Base-by-base conservation (phyloP, 2,888 invertebrate species). In the Toxonevra muliebris region DNA sequence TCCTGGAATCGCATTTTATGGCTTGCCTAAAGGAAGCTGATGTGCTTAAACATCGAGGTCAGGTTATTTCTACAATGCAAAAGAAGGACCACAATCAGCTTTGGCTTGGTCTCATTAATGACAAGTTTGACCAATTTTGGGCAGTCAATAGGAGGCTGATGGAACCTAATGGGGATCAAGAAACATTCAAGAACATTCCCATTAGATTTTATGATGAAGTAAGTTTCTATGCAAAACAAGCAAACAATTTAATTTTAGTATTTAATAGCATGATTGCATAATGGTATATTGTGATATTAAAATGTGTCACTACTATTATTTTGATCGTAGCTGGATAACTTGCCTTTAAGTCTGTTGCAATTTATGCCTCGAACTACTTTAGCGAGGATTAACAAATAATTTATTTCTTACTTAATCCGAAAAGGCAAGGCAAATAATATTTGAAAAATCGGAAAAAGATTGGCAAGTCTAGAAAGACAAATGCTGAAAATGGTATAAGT, bases 101-200 rank as follows among this genome's bases (percentile, higher is more conserved):
- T 13, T 99, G 98, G 98, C 88, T 93, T 59, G 98, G 98, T 41
- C 86, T 99, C 71, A 91, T 93, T 80, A 96, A 97, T 88, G 97
- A 98, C 84, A 97, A 96, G 86, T 99, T 98, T 87, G 98, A 99
- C 84, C 98, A 98, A 85, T 99, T 99, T 85, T 99, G 98, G 98
- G 92, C 96, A 3, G 93, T 98, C 12, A 99, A 99, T 84, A 90
- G 96, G 76, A 92, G 95, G 80, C 87, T 99, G 64, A 98, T 98
- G 98, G 97, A 97, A 81, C 88, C 91, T 0, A 89, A 89, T 72
- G 91, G 89, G 62, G 92, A 92, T 61, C 92, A 90, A 78, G 93
- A 95, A 77, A 89, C 91, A 64, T 96, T 97, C 80, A 94, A 93
- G 84, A 90, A 94, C 86, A 94, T 97, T 87, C 97, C 97, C 64